Base-by-base conservation (phyloP, 2,113 vertebrate genomes). In the Andinoacara biseriatus region DNA sequence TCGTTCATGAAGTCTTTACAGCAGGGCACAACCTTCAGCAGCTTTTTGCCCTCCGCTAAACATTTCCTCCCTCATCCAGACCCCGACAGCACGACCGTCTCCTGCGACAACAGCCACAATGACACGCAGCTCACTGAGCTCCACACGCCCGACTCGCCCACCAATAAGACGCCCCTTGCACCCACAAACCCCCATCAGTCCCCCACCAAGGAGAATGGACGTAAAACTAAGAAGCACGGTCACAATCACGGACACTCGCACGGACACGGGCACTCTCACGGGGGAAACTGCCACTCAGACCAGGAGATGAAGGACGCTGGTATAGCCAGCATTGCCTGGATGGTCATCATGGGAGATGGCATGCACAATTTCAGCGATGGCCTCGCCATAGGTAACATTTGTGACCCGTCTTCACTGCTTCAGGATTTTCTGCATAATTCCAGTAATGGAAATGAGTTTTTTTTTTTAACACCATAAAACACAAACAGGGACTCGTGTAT, bases 341-440 rank as follows among this genome's bases (percentile, higher is more conserved):
- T 99, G 98, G 98, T 99, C 67, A 99, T 99, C 93, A 99, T 99
- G 98, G 98, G 98, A 46, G 98, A 99, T 11, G 98, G 98, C 88
- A 99, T 99, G 96, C 98, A 99, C 92, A 99, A 99, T 94, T 99
- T 99, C 94, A 99, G 98, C 29, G 98, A 99, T 26, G 98, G 98
- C 18, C 95, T 99, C 35, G 98, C 98, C 38, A 99, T 99, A 75
- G 98, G 98, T 99, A 57, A 49, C 74, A 24, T 18, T 24, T 13
- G 7, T 26, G 8, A 18, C 26, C 38, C 2, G 5, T 24, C 14
- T 22, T 8, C 56, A 15, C 18, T 22, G 35, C 20, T 22, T 10
- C 38, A 9, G 18, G n/a, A 24, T 7, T 43, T 43, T 13, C 13
- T 43, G 1, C 18, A 40, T 49, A 72, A 49, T 31, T 49, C 43